Conservation (phyloP, 2,797 vertebrate species). For the Galago senegalensis region DNA sequence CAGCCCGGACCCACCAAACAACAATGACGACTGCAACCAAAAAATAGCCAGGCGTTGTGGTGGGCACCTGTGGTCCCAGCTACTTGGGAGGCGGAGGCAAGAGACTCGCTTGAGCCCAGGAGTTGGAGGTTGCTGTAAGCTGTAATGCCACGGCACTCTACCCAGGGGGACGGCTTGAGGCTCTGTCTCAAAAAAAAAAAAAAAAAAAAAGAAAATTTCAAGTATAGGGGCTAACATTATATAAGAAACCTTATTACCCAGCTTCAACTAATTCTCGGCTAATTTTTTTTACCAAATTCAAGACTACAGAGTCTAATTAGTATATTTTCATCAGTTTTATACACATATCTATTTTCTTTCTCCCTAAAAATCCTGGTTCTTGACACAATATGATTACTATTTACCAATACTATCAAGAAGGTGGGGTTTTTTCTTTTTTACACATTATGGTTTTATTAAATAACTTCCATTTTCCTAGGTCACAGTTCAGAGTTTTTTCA, state of each 20-base stretch:
- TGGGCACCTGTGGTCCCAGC: too few species aligned
- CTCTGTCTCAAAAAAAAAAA: too few species aligned
- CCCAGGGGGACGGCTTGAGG: too few species aligned
- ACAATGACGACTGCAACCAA: too few species aligned
- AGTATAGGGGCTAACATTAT: neutral
- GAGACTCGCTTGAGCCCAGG: too few species aligned
- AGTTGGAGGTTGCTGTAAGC: too few species aligned
- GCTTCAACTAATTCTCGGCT: conserved; percentile 4
- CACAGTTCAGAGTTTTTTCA: conserved; percentile 27
- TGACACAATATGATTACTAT: neutral
- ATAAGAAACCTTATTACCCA: neutral
- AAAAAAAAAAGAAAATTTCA: neutral
- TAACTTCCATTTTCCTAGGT: neutral
- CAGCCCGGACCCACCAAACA: too few species aligned
- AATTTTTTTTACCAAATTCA: conserved; percentile 53
- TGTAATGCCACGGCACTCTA: too few species aligned
- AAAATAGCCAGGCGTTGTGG: too few species aligned
- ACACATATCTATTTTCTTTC: conserved; percentile 1
- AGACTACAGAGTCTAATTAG: neutral
- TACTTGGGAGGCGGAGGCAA: too few species aligned
- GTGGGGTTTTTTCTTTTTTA: conserved; percentile 21
- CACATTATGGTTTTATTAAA: conserved; percentile 27
- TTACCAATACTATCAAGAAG: conserved; percentile 35
- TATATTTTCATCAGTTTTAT: conserved; percentile 31
- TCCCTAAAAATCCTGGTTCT: conserved; percentile 50